Percentiles rank a stretch among this genome's conserved stretches.
Evolutionary conservation across 2,888 invertebrate species (phyloP).

Genomic region (Aporophyla nigra): DNA sequence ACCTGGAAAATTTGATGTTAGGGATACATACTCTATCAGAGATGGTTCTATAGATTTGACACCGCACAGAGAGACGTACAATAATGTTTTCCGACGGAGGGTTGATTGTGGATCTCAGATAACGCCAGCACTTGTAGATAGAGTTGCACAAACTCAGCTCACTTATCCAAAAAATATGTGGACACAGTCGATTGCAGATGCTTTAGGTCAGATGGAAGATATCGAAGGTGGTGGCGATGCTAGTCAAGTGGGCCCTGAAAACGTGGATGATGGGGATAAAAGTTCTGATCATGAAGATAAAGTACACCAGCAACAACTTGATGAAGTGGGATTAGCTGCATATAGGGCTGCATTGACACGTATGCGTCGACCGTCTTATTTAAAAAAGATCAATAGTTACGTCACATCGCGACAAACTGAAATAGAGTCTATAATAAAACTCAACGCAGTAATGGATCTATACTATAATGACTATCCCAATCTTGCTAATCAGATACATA

Average conservation of each 20-base stretch:
- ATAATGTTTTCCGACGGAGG: conserved; percentile 90
- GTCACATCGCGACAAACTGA: conserved; percentile 73
- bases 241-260: conserved; percentile 62
- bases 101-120: conserved; percentile 92
- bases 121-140: conserved; percentile 84
- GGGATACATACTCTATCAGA: conserved; percentile 90
- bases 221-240: conserved; percentile 80
- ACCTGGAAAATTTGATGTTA: conserved; percentile 87
- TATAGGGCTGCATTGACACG: conserved; percentile 79
- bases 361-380: conserved; percentile 84
- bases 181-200: conserved; percentile 92
- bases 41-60: conserved; percentile 93
- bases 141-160: conserved; percentile 92
- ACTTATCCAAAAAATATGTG: conserved; percentile 93
- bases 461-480: conserved; percentile 92
- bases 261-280: conserved; percentile 69
- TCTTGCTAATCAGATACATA: conserved; percentile 81
- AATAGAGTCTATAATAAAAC: conserved; percentile 83
- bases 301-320: conserved; percentile 67
- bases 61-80: conserved; percentile 90
- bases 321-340: conserved; percentile 80
- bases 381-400: conserved; percentile 80
- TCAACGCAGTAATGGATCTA: conserved; percentile 91
- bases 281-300: conserved; percentile 69
- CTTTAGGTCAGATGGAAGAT: conserved; percentile 76